Base-by-base conservation (phyloP, 35 echinoderm and acorn worm species). In the Ophiothrix spiculata region DNA sequence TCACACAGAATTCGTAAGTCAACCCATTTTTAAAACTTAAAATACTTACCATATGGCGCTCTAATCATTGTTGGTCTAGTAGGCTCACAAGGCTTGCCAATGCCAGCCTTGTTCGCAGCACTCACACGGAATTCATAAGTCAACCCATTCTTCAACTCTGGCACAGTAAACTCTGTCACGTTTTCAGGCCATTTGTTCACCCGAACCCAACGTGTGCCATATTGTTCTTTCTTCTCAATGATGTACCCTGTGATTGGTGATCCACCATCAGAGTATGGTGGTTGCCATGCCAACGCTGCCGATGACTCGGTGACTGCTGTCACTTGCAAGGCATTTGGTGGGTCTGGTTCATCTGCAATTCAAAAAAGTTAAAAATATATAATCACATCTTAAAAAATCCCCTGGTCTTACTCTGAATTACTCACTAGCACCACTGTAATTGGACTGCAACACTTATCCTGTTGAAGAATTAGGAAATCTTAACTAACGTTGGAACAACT, bases 111-210 rank as follows among this genome's bases (percentile, higher is more conserved):
- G 79, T 95, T 95, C 39, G 80, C 85, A 74, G 93, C 93, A 77
- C 76, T 86, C 45, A 95, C 93, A 49, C 86, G 80, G 90, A 95
- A 95, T 78, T 88, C 74, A 56, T 95, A 95, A 37, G 91, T 82
- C 37, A 75, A 88, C 33, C 79, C 81, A 28, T 90, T 76, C 19
- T 63, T 80, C 33, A 95, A 78, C 33, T 85, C 84, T 15, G 64
- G 87, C 38, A 94, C 84, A 12, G 76, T 94, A 46, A 78, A 69
- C 33, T 80, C 80, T 33, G 84, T 94, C 56, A 87, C 92, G 32
- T 84, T 32, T 0, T 86, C 80, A 35, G 38, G 81, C 45, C 49
- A 32, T 40, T 64, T 86, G 73, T 76, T 32, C 28, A 46, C 38
- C 25, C 56, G 35, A 0, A 36, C 77, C 84, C 84, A 86, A 76